Conservation (phyloP, 2,113 vertebrate genomes). For the Phylloscopus trochilus region DNA sequence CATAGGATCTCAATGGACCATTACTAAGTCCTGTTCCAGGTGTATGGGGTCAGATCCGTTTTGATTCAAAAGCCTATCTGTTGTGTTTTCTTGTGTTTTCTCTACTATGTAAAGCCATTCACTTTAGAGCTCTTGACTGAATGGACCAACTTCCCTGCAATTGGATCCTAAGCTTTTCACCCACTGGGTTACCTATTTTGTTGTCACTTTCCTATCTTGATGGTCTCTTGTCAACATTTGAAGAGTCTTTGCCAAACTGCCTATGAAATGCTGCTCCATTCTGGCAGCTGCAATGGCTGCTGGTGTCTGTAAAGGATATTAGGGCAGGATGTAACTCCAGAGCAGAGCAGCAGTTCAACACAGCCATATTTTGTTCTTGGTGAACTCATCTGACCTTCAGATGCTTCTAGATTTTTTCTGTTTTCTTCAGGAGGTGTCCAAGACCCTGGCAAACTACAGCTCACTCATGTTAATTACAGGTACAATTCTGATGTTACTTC, state of each 20-base stretch:
- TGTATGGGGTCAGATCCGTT: background rate
- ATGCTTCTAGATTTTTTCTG: background rate
- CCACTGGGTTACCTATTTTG: background rate
- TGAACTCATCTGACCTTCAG: background rate
- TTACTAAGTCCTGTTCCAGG: background rate
- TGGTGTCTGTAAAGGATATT: background rate
- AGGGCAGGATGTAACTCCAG: fast-evolving
- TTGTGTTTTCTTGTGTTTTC: background rate
- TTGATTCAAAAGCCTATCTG: background rate
- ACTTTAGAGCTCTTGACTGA: background rate
- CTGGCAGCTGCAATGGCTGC: background rate
- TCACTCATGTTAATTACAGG: background rate
- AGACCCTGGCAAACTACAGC: background rate
- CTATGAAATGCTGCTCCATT: background rate
- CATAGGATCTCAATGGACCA: background rate
- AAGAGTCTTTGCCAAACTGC: background rate
- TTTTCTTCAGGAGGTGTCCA: background rate
- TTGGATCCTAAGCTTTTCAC: background rate
- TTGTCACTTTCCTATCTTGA: background rate
- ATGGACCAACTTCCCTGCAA: background rate
- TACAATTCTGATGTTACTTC: background rate
- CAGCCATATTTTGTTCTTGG: background rate
- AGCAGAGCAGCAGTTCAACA: background rate
- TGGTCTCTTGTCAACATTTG: background rate
- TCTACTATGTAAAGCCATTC: background rate